Conservation (phyloP, 2,797 vertebrate species). For the Clarias platycephalus region DNA sequence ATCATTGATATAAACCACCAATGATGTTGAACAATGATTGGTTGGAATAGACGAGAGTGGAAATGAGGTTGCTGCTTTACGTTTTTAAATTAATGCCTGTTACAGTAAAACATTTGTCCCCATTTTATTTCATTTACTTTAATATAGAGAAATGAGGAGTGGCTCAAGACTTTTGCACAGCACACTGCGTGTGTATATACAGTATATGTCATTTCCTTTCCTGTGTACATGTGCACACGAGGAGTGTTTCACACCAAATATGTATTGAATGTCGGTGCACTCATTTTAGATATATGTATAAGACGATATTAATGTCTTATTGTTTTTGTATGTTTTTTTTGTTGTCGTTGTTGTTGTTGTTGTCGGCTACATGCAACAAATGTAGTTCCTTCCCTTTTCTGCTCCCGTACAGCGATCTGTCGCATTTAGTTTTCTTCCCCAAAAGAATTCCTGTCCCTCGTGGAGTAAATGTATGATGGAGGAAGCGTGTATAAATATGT, state of each 20-base stretch:
- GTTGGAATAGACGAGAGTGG: no score
- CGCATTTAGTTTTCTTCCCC: background rate
- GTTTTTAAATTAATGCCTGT: no score
- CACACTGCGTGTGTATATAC: no score
- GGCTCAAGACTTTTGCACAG: no score
- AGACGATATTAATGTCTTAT: background rate
- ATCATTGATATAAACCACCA: no score
- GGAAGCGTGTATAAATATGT: slow-evolving; percentile 63
- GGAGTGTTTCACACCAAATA: background rate
- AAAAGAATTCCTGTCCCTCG: slow-evolving; percentile 37
- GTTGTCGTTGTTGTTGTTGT: no score
- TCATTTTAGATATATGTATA: background rate
- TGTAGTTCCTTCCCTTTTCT: slow-evolving; percentile 15
- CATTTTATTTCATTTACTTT: no score
- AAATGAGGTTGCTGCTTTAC: no score
- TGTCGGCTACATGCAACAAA: background rate
- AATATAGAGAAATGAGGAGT: no score
- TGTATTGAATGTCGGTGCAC: background rate
- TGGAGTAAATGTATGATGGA: slow-evolving; percentile 44
- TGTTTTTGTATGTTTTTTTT: background rate
- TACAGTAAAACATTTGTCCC: no score
- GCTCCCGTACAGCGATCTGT: slow-evolving; percentile 30
- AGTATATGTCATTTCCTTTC: background rate
- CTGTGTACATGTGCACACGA: background rate
- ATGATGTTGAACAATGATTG: no score